These are phyloP conservation scores for Mizuhopecten yessoensis DNA, from an alignment of 1,140 invertebrate genomes.

Conservation along the genomic window DNA sequence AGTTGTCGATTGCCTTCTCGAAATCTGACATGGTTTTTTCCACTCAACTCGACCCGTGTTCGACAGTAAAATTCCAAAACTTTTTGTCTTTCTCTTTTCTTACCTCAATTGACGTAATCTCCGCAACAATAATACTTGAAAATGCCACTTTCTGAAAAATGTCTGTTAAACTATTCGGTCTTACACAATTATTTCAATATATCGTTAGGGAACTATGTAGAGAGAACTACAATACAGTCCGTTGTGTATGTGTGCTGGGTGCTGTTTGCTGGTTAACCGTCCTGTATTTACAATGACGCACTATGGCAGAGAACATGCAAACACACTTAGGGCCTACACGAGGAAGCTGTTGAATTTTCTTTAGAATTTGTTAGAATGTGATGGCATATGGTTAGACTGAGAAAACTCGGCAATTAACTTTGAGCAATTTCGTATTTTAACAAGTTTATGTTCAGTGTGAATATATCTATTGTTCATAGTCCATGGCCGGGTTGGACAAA, in stretches of 20 bases:
- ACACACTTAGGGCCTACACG: neutral
- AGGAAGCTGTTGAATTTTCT: neutral
- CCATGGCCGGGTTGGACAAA: too few species aligned
- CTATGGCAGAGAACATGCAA: neutral
- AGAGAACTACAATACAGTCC: neutral
- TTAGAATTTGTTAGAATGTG: neutral
- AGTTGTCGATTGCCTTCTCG: neutral
- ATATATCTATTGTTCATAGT: neutral
- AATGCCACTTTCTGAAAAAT: slow-evolving; percentile 28
- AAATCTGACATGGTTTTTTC: neutral
- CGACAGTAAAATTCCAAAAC: neutral
- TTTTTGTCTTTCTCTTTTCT: neutral
- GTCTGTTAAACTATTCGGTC: neutral
- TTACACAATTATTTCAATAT: neutral
- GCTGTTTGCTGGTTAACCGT: neutral
- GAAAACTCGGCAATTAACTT: neutral
- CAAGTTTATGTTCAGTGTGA: neutral
- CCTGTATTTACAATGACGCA: neutral
- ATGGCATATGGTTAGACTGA: neutral
- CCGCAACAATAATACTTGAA: slow-evolving; percentile 2
- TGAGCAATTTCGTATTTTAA: neutral
- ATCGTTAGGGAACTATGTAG: neutral
- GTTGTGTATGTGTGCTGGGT: neutral
- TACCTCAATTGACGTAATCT: neutral
- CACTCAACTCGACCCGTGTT: neutral